A percentile compares a stretch with the other conserved stretches of the same genome.
These are phyloP conservation scores for Thereva unica DNA, from an alignment of 2,888 invertebrate species.

Conservation along the genomic window DNA sequence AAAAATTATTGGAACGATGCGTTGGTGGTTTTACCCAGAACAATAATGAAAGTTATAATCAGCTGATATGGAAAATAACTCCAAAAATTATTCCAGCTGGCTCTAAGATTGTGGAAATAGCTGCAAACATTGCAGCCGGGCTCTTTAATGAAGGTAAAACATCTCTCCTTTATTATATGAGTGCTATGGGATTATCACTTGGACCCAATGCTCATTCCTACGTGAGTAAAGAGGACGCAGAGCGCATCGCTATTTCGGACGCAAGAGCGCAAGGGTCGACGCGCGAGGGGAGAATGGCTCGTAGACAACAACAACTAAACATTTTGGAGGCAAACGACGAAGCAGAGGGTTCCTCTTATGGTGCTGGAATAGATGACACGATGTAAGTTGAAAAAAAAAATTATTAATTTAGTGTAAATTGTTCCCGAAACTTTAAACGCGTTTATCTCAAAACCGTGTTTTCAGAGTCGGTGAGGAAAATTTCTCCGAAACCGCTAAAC, in stretches of 20 bases:
- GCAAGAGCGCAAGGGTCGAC: slow-evolving; percentile 36
- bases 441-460: too few species aligned
- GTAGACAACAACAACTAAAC: slow-evolving; percentile 41
- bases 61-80: too few species aligned
- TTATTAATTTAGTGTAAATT: too few species aligned
- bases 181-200: slow-evolving; percentile 38
- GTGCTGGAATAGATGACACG: slow-evolving; percentile 12
- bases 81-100: too few species aligned
- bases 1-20: too few species aligned
- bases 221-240: slow-evolving; percentile 38
- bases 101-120: too few species aligned
- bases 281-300: slow-evolving; percentile 40
- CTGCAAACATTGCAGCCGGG: slow-evolving; percentile 41
- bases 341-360: neutral
- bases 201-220: slow-evolving; percentile 40
- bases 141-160: slow-evolving; percentile 42
- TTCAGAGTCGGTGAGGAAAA: too few species aligned
- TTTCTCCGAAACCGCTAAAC: too few species aligned
- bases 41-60: too few species aligned
- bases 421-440: too few species aligned
- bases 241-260: slow-evolving; percentile 36
- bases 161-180: slow-evolving; percentile 38
- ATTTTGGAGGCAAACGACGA: slow-evolving; percentile 19
- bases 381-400: too few species aligned
- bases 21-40: too few species aligned